Percentiles rank a stretch among this genome's conserved stretches.
phyloP scores from a whole-genome alignment of 2,888 invertebrate species.

The Macaria liturata region DNA sequence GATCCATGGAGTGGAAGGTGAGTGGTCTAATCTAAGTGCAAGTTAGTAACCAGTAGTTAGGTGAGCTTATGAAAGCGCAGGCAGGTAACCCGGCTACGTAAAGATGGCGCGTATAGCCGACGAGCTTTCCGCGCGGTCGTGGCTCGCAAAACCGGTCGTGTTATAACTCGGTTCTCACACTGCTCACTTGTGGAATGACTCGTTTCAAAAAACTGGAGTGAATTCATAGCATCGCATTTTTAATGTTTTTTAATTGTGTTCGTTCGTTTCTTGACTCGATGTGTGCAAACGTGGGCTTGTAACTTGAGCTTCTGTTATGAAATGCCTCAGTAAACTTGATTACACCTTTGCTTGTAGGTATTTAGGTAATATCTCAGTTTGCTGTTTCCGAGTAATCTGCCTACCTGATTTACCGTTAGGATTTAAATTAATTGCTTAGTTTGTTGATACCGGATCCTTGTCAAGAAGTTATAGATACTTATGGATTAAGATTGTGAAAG shows the following conservation, averaged over 20 bases:
- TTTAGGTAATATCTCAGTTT: slow-evolving; percentile 12
- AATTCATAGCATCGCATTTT: slow-evolving; percentile 76
- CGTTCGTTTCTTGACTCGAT: slow-evolving; percentile 54
- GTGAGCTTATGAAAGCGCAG: slow-evolving; percentile 78
- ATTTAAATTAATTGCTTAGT: slow-evolving; percentile 13
- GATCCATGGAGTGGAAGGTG: slow-evolving; percentile 84
- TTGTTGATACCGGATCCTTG: slow-evolving; percentile 2
- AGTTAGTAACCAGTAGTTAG: slow-evolving; percentile 40
- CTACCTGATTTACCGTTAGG: slow-evolving; percentile 24
- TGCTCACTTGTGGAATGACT: slow-evolving; percentile 78
- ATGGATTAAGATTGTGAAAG: too few relatives aligned
- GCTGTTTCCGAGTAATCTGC: slow-evolving; percentile 30
- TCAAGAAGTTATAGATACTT: slow-evolving; percentile 1
- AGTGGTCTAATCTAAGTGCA: slow-evolving; percentile 49
- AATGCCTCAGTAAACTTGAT: slow-evolving; percentile 24
- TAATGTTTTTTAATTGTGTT: slow-evolving; percentile 72
- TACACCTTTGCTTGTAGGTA: background rate
- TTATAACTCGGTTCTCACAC: slow-evolving; percentile 77
- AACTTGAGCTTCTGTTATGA: slow-evolving; percentile 50
- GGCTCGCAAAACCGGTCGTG: slow-evolving; percentile 57
- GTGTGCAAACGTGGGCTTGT: slow-evolving; percentile 33
- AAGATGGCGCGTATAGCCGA: slow-evolving; percentile 48
- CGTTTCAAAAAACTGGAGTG: slow-evolving; percentile 80
- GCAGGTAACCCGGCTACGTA: slow-evolving; percentile 57
- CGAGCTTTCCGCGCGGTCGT: slow-evolving; percentile 57